Conservation (phyloP, 2,888 invertebrate genomes). For the Cybosia mesomella region DNA sequence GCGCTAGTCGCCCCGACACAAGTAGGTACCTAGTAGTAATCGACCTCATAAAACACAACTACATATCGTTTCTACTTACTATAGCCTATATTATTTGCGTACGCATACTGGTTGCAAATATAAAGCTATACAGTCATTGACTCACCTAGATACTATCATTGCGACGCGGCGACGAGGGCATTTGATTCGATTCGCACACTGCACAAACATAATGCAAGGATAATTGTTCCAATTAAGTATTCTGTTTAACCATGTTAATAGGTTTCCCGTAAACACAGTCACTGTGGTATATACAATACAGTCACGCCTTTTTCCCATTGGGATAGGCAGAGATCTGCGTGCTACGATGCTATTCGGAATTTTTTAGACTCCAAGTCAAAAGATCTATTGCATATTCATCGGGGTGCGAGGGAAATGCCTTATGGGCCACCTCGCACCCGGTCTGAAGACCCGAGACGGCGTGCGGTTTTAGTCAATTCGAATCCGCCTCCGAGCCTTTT, state of each 20-base stretch:
- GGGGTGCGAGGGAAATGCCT: too few species aligned
- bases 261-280: not conserved
- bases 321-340: not conserved
- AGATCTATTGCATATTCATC: too few species aligned
- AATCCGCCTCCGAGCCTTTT: too few species aligned
- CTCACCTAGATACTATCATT: not conserved
- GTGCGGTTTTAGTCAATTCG: too few species aligned
- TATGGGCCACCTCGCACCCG: too few species aligned
- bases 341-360: not conserved
- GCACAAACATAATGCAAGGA: constrained; percentile 2
- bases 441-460: too few species aligned
- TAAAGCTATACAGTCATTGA: not conserved
- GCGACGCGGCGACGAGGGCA: not conserved
- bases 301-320: not conserved
- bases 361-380: too few species aligned
- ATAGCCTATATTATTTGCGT: not conserved
- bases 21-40: not conserved
- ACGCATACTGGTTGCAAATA: constrained; percentile 1
- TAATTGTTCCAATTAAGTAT: not conserved
- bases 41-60: not conserved
- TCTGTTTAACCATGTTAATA: not conserved
- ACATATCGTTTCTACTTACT: not conserved
- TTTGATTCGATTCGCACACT: not conserved
- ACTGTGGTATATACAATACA: not conserved
- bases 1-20: too few species aligned